Evolutionary conservation across 1,140 invertebrate species (phyloP).

Genomic region (Apis mellifera): Amel_HAv3.1 CM009941.2:11917001-11917500

Average conservation of each 20-base stretch:
- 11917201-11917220: constrained; percentile 63
- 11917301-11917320: constrained; percentile 56
- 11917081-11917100: constrained; percentile 30
- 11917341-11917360: constrained; percentile 75
- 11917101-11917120: constrained; percentile 64
- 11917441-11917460: constrained; percentile 83
- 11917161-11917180: constrained; percentile 72
- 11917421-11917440: constrained; percentile 84
- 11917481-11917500: background rate
- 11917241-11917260: constrained; percentile 52
- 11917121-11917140: constrained; percentile 74
- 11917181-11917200: constrained; percentile 75
- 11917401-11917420: constrained; percentile 87
- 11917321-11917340: constrained; percentile 69
- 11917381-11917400: constrained; percentile 82
- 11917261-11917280: constrained; percentile 78
- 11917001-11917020: constrained; percentile 79
- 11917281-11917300: constrained; percentile 82
- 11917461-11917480: constrained; percentile 78
- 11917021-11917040: constrained; percentile 82
- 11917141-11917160: constrained; percentile 74
- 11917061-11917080: constrained; percentile 66
- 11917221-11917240: constrained; percentile 52
- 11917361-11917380: constrained; percentile 75
- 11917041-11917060: constrained; percentile 73